Base-by-base conservation (phyloP, 2,888 invertebrate species). In the Callyntrura guangdongensis region DNA sequence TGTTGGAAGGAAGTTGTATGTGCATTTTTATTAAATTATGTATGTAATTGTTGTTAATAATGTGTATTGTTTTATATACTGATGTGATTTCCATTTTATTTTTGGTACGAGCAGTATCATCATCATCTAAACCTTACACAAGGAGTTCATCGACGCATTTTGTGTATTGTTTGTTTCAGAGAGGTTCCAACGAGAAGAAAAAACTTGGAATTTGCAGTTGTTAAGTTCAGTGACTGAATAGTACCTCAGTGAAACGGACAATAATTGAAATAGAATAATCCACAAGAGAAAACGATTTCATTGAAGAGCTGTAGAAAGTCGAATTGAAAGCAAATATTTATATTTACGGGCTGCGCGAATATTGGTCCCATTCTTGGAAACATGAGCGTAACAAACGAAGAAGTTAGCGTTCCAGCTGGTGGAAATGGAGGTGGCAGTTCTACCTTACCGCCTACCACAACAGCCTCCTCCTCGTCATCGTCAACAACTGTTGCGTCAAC, bases 331-430 rank as follows among this genome's bases (percentile, higher is more conserved):
- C 72, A 72, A 72, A 72, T 72, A 72, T 72, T 72, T 72, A 36
- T 45, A 74, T 69, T 27, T 69, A 14, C 45, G 45, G 72, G 72
- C 72, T 72, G 72, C 11, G 20, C 45, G 47, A 47, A 72, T 22
- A 77, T 53, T 47, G 49, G 6, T 36, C 36, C 36, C 36, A 36
- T 36, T 36, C 36, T 83, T n/a, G 36, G 49, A 25, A 91, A 90
- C 45, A 93, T 93, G 93, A 92, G 92, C 88, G 93, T 93, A 20
- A 92, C 92, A 25, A 93, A 92, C 92, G 93, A 93, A 86, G 93
- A 93, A 85, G 91, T 93, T 64, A 89, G 92, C 88, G 90, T 81
- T 25, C 74, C 85, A 74, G 89, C 87, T 79, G 90, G 91, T 69
- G 85, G 74, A 83, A 90, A 83, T 91, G 92, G 92, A 17, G 91